Evolutionary conservation across 2,888 invertebrate species (phyloP).

Genomic region (Actias luna): DNA sequence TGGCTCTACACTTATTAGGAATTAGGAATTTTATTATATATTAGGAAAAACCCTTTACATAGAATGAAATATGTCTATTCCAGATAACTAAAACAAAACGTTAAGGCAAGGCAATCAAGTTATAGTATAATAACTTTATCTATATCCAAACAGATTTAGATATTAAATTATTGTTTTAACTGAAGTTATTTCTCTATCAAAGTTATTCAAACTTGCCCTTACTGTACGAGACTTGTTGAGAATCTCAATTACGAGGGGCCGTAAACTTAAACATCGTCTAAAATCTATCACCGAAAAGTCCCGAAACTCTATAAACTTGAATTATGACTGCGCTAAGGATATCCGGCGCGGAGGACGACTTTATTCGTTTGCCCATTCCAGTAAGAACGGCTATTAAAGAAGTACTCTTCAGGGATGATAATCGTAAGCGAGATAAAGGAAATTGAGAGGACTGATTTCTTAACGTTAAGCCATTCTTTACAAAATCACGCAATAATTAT

Average conservation of each 20-base stretch:
- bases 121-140: too few species aligned
- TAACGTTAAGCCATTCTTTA: neutral
- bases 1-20: too few species aligned
- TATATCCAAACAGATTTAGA: neutral
- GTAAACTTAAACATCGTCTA: conserved; percentile 51
- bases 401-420: conserved; percentile 63
- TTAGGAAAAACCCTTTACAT: too few species aligned
- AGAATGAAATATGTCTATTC: too few species aligned
- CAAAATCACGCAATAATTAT: neutral
- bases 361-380: conserved; percentile 68
- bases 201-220: neutral
- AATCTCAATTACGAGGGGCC: conserved; percentile 15
- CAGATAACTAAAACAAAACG: too few species aligned
- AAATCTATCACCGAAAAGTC: conserved; percentile 46
- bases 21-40: too few species aligned
- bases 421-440: conserved; percentile 57
- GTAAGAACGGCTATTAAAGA: conserved; percentile 65
- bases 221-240: neutral
- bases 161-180: neutral
- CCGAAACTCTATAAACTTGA: conserved; percentile 73
- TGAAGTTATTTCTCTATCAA: neutral
- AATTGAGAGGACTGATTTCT: conserved; percentile 37
- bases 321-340: conserved; percentile 68
- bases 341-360: conserved; percentile 71
- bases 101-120: too few species aligned